Base-by-base conservation (phyloP, 2,888 invertebrate genomes). In the Xylota segnis region DNA sequence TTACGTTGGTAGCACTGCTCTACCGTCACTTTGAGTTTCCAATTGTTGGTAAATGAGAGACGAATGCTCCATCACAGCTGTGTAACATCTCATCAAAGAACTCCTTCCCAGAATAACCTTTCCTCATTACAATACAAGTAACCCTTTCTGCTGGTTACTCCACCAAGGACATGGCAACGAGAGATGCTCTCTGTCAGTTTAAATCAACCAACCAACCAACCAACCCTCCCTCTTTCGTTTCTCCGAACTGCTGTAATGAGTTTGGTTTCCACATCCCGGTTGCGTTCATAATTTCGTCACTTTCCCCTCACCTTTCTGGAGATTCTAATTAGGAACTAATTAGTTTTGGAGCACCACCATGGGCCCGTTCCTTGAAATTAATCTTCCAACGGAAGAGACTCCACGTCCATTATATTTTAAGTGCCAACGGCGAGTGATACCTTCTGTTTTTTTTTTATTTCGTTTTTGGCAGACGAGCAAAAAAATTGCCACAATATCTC, bases 241-340 rank as follows among this genome's bases (percentile, higher is more conserved):
- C 59, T 59, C 6, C n/a, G 59, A 59, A 59, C 1, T 18, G 2
- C 40, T 27, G 6, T 40, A 40, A 40, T 40, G 9, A 40, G 10
- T 37, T n/a, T 32, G 54, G 10, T 14, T 40, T n/a, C 23, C 40
- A 23, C 27, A 0, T 10, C 40, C 7, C 18, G 12, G 14, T 37
- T 27, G 59, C 4, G n/a, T 7, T 59, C 40, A 43, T 59, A 14
- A 18, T 43, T 40, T 43, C 10, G 18, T 2, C n/a, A 23, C 23
- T 23, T 32, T 32, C n/a, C n/a, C n/a, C n/a, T n/a, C n/a, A n/a
- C n/a, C n/a, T 59, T 59, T 59, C 40, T 23, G 32, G 32, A 14
- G 16, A 32, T 59, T 59, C n/a, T 59, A 40, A 59, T 59, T 59
- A 40, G 23, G 40, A 59, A 59, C 43, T 40, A 59, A 59, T 59